Evolutionary conservation across 2,113 vertebrate genomes (phyloP).

Genomic region (Polypterus senegalus): DNA sequence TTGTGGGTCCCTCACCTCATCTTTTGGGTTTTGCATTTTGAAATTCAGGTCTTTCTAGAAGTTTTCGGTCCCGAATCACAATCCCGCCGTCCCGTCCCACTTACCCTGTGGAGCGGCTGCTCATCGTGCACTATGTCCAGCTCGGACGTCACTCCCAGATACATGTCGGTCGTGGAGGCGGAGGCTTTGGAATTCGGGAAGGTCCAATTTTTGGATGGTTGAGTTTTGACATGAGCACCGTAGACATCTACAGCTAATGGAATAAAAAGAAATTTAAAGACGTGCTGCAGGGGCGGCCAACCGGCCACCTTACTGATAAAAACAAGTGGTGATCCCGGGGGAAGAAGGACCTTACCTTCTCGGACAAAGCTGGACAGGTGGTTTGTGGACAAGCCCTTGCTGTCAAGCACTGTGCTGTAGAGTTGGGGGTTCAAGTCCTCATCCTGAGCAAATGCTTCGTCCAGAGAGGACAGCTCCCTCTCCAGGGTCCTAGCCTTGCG

Average conservation of each 20-base stretch:
- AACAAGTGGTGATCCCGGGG: not conserved
- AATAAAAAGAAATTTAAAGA: not conserved
- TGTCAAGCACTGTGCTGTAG: constrained; percentile 43
- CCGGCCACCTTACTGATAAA: not conserved
- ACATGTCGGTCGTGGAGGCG: constrained; percentile 49
- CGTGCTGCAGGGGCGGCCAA: not conserved
- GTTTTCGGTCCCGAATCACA: too few relatives aligned
- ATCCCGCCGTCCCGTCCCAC: not conserved
- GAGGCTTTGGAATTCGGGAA: constrained; percentile 69
- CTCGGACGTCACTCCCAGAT: constrained; percentile 54
- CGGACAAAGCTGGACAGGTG: constrained; percentile 23
- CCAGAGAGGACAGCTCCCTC: constrained; percentile 62
- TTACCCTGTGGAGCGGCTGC: constrained; percentile 41
- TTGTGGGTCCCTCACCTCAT: too few relatives aligned
- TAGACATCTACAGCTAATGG: constrained; percentile 34
- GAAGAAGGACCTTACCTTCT: constrained; percentile 29
- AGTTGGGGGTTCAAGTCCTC: constrained; percentile 50
- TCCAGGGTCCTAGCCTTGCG: constrained; percentile 83
- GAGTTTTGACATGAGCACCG: constrained; percentile 32
- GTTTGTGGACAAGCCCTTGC: constrained; percentile 14
- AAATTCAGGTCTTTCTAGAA: too few relatives aligned
- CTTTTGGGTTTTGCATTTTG: too few relatives aligned
- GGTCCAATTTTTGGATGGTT: constrained; percentile 70
- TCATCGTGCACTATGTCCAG: constrained; percentile 50
- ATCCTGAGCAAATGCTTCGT: constrained; percentile 52